These are phyloP conservation scores for Falco columbarius DNA, from an alignment of 2,797 vertebrate genomes.

Conservation along the genomic window DNA sequence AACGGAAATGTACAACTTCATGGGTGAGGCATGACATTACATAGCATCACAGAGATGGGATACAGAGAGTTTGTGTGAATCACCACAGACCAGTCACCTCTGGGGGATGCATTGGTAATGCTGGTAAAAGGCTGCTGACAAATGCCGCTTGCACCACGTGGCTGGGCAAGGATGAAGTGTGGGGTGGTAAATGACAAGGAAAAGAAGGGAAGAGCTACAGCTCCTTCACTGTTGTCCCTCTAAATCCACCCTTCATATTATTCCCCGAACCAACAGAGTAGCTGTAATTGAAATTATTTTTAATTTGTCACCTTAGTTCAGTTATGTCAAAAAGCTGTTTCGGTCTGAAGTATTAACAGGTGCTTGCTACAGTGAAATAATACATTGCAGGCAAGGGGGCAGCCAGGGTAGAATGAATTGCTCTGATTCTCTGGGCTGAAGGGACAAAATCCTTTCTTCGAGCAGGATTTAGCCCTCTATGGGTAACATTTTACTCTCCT, in stretches of 20 bases:
- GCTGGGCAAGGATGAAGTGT: neutral
- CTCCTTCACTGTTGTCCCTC: neutral
- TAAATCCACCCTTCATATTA: neutral
- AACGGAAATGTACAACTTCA: neutral
- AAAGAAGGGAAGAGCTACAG: neutral
- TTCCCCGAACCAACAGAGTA: neutral
- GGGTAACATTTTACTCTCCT: neutral
- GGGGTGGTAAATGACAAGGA: neutral
- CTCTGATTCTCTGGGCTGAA: neutral
- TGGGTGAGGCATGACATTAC: neutral
- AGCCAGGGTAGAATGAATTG: neutral
- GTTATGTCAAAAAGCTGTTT: neutral
- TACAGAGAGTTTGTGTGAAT: neutral
- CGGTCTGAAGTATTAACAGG: neutral
- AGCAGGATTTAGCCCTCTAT: neutral
- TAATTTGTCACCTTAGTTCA: neutral
- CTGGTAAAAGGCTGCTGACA: neutral
- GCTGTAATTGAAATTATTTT: neutral
- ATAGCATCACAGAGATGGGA: neutral
- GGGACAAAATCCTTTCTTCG: neutral
- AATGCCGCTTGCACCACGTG: fast-evolving
- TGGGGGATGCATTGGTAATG: neutral
- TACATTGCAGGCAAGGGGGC: neutral
- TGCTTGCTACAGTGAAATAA: neutral
- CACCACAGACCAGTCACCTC: fast-evolving